Conservation (phyloP, 2,888 invertebrate genomes). For the Amphipyra tragopoginis region DNA sequence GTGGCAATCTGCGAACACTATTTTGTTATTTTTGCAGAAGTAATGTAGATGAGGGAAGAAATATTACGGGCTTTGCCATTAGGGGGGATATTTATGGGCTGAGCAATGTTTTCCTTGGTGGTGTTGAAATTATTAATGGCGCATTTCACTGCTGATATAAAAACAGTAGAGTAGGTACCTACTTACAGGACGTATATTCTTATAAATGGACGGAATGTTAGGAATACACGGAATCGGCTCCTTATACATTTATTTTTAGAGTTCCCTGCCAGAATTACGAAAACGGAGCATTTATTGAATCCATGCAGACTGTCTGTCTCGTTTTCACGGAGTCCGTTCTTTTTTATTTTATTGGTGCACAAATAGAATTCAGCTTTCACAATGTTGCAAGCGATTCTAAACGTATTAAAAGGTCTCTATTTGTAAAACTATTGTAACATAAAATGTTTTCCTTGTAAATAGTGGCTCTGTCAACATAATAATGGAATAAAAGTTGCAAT, state of each 20-base stretch:
- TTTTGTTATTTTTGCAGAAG: slow-evolving; percentile 87
- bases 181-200: slow-evolving; percentile 30
- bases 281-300: slow-evolving; percentile 18
- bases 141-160: slow-evolving; percentile 64
- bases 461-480: neutral
- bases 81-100: slow-evolving; percentile 77
- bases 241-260: slow-evolving; percentile 24
- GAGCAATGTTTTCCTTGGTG: slow-evolving; percentile 72
- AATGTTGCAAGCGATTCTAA: neutral
- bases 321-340: slow-evolving; percentile 3
- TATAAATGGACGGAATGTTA: slow-evolving; percentile 11
- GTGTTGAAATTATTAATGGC: slow-evolving; percentile 82
- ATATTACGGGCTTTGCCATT: slow-evolving; percentile 81
- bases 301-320: slow-evolving; percentile 15
- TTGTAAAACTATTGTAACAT: neutral
- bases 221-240: neutral
- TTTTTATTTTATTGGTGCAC: slow-evolving; percentile 9
- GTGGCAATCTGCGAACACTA: slow-evolving; percentile 81
- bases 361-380: slow-evolving; percentile 12
- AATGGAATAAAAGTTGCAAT: too few relatives aligned
- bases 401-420: neutral
- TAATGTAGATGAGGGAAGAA: slow-evolving; percentile 84
- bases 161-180: slow-evolving; percentile 45
- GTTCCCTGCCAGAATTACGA: slow-evolving; percentile 6
- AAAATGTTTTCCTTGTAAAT: neutral